Conservation (phyloP, 1,140 invertebrate genomes). For the Venustaconcha ellipsiformis region DNA sequence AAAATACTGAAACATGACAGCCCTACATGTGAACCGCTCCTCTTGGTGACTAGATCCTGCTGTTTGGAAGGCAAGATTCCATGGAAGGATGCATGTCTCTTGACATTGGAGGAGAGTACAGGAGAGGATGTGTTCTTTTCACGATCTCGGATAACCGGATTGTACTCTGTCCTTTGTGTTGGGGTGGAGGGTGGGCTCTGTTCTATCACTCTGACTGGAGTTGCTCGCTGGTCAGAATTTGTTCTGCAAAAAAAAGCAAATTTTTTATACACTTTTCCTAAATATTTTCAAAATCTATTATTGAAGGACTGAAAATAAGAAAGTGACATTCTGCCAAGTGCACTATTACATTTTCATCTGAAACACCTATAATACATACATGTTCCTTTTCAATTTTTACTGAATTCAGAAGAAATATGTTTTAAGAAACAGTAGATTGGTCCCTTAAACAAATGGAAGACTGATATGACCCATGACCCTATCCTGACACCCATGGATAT, state of each 20-base stretch:
- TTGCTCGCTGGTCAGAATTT: conserved; percentile 37
- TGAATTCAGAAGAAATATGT: too few relatives aligned
- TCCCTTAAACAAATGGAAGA: too few relatives aligned
- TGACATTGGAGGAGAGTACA: conserved; percentile 34
- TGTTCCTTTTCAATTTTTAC: too few relatives aligned
- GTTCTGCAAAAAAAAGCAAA: conserved; percentile 8
- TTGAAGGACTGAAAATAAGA: too few relatives aligned
- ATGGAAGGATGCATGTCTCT: conserved; percentile 53
- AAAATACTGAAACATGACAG: neutral
- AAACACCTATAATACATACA: too few relatives aligned
- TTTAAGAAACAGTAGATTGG: too few relatives aligned
- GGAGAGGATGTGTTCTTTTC: conserved; percentile 13
- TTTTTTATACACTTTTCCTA: neutral
- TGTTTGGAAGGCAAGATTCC: conserved; percentile 53
- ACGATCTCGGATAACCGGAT: conserved; percentile 52
- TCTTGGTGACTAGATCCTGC: conserved; percentile 19
- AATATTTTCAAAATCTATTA: too few relatives aligned
- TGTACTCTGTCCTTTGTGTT: conserved; percentile 37
- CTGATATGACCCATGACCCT: too few relatives aligned
- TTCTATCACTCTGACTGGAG: conserved; percentile 23
- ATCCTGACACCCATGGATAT: too few relatives aligned
- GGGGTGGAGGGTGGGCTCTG: conserved; percentile 5
- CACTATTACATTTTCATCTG: too few relatives aligned
- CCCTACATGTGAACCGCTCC: conserved; percentile 30
- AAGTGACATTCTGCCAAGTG: too few relatives aligned